A percentile compares a stretch with the other conserved stretches of the same genome.
Conservation (phyloP, 2,797 vertebrate species). For the Platyrinchus mystaceus region DNA sequence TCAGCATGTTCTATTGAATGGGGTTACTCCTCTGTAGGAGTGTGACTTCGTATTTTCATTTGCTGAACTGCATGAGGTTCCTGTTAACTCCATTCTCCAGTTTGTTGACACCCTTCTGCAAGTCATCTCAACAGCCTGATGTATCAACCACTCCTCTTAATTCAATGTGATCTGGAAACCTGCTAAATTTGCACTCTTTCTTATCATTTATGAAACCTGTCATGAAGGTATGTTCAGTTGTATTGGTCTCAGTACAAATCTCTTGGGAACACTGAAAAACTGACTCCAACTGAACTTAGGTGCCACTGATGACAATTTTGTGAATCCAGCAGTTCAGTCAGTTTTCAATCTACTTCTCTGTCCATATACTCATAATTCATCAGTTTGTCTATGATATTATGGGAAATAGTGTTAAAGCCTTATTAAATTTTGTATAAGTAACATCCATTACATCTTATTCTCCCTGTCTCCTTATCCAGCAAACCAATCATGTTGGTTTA, state of each 20-base stretch:
- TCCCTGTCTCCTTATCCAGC: neutral
- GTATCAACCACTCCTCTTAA: neutral
- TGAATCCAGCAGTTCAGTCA: neutral
- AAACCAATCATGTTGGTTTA: neutral
- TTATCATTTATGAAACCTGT: neutral
- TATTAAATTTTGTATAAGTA: neutral
- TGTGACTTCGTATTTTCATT: neutral
- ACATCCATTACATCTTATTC: neutral
- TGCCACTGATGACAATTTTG: neutral
- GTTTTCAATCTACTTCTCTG: neutral
- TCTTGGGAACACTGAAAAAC: neutral
- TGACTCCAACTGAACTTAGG: neutral
- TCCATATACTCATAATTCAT: neutral
- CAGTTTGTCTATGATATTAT: neutral
- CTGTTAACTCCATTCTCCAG: neutral
- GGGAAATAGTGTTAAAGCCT: neutral
- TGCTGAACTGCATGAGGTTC: neutral
- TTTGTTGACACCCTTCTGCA: neutral
- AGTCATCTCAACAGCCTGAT: neutral
- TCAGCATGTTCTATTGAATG: neutral
- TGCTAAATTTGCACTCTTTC: neutral
- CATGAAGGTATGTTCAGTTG: neutral
- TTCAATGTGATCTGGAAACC: neutral
- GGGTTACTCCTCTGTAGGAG: neutral
- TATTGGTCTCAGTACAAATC: neutral